A percentile compares a stretch with the other conserved stretches of the same genome.
phyloP scores from a whole-genome alignment of 2,888 invertebrate species.

The Brachycybe producta region DNA sequence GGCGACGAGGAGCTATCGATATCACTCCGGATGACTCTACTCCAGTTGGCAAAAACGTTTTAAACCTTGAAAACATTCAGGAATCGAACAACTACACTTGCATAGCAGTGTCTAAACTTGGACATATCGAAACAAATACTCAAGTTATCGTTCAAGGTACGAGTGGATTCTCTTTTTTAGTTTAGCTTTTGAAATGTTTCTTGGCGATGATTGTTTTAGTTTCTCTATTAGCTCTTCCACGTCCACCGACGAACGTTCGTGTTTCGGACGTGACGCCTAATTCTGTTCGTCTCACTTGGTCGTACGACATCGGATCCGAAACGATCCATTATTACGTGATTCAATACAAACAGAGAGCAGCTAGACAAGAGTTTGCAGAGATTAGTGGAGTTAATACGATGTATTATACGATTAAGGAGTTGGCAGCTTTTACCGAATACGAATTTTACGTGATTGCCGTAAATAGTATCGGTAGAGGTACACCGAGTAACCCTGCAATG shows the following conservation, averaged over 20 bases:
- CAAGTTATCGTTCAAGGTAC: slow-evolving; percentile 93
- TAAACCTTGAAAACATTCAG: slow-evolving; percentile 71
- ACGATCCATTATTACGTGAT: slow-evolving; percentile 85
- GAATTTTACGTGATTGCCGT: slow-evolving; percentile 92
- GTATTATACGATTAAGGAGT: slow-evolving; percentile 64
- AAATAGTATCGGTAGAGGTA: slow-evolving; percentile 85
- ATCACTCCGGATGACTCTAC: slow-evolving; percentile 65
- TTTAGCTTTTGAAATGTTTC: background rate
- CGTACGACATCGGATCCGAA: slow-evolving; percentile 60
- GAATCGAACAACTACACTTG: slow-evolving; percentile 95
- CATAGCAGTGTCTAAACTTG: slow-evolving; percentile 85
- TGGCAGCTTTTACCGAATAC: slow-evolving; percentile 90
- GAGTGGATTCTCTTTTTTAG: background rate
- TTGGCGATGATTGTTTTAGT: slow-evolving; percentile 1
- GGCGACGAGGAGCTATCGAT: slow-evolving; percentile 42
- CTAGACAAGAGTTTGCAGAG: slow-evolving; percentile 68
- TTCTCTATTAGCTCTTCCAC: slow-evolving; percentile 61
- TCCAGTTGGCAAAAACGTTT: slow-evolving; percentile 57
- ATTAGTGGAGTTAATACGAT: slow-evolving; percentile 85
- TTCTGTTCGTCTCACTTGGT: slow-evolving; percentile 85
- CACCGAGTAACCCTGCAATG: slow-evolving; percentile 71
- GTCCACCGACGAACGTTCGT: slow-evolving; percentile 74
- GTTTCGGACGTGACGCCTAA: slow-evolving; percentile 89
- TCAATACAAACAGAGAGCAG: slow-evolving; percentile 89
- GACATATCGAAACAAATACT: slow-evolving; percentile 74